Base-by-base conservation (phyloP, 1,140 invertebrate species). In the Heliconius hermathena region DNA sequence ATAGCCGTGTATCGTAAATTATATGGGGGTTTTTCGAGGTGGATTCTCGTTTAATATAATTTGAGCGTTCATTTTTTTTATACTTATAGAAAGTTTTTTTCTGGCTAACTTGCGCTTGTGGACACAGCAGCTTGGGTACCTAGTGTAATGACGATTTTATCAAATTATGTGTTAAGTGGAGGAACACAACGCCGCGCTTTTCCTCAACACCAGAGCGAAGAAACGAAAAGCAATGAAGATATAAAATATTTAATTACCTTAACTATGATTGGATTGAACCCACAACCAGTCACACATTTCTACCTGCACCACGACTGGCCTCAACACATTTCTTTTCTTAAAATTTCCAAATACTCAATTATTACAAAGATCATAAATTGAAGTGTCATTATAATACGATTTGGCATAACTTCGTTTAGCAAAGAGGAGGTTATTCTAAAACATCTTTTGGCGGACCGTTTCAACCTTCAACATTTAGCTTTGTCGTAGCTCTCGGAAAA, bases 381-480 rank as follows among this genome's bases (percentile, higher is more conserved):
- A 22, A 66, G 8, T 66, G 22, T 66, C 60, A 26, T 66, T 66
- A 66, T 66, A 29, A 46, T 46, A 46, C 4, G 4, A 46, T 26
- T 6, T 29, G 22, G 11, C 3, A 66, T 13, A 66, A 29, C 13
- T 13, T 26, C 22, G 60, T 66, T 29, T 26, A 36, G 74, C 52
- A 20, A 33, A 80, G 29, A 54, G 74, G 74, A 77, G 77, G 71
- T 77, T 82, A 81, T 78, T 79, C 74, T 76, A 74, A 79, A 82
- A 79, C 79, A 79, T 82, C 71, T 81, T 84, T 70, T 74, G 73
- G 73, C 73, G 78, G 78, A 79, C 77, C 73, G 80, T 83, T 81
- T 82, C 80, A 78, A 80, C 54, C 80, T 78, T 83, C 80, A 82
- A 81, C 77, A 72, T 79, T 83, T 77, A 80, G 78, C 80, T 78